These are phyloP conservation scores for Actinernus sp. DNA, from an alignment of 92 coral and sea anemone genomes.

Conservation along the genomic window DNA sequence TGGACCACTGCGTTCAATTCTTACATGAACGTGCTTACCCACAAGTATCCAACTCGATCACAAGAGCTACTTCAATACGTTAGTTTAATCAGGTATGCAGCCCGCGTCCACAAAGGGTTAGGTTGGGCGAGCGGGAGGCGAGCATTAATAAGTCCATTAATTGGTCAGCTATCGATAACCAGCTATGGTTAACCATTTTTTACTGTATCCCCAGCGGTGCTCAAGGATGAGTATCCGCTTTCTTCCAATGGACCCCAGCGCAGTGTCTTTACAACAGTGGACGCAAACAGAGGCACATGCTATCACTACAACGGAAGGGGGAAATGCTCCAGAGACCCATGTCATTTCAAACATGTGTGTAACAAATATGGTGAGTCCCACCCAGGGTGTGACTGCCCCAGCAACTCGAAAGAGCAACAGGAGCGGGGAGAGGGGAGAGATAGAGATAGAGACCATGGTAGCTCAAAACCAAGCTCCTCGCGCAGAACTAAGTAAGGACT, in stretches of 20 bases:
- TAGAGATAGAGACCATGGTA: conserved; percentile 5
- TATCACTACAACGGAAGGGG: not conserved
- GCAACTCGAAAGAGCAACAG: not conserved
- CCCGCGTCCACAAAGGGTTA: not conserved
- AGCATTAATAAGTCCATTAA: not conserved
- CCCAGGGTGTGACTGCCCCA: conserved; percentile 30
- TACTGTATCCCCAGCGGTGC: not conserved
- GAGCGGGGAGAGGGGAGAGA: too few relatives aligned
- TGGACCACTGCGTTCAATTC: not conserved
- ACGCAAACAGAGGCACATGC: not conserved
- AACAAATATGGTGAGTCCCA: not conserved
- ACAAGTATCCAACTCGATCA: not conserved
- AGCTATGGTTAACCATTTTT: not conserved
- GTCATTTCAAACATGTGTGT: not conserved
- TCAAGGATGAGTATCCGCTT: not conserved
- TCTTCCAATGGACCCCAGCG: not conserved
- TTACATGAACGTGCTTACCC: not conserved
- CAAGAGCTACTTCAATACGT: not conserved
- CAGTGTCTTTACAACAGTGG: not conserved
- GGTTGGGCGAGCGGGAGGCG: not conserved
- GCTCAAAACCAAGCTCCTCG: not conserved
- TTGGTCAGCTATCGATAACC: not conserved
- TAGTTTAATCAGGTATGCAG: not conserved
- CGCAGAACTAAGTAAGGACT: too few relatives aligned
- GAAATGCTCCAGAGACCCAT: not conserved